Base-by-base conservation (phyloP, 2,888 invertebrate genomes). In the Ctena decussata region DNA sequence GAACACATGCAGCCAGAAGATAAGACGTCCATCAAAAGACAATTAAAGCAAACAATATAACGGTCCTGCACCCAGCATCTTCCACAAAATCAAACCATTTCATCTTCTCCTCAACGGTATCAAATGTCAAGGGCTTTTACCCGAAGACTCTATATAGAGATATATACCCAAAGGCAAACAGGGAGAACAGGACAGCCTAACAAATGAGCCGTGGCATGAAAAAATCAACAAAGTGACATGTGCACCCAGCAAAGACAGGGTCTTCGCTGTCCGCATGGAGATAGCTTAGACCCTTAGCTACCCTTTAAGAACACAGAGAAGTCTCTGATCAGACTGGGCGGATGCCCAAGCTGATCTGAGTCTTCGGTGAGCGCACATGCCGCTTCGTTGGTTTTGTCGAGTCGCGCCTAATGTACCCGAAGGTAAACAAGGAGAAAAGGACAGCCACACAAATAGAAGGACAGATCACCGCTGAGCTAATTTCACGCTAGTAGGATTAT, bases 401-500 rank as follows among this genome's bases (percentile, higher is more conserved):
- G n/a, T n/a, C n/a, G n/a, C n/a, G n/a, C n/a, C n/a, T n/a, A n/a
- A n/a, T n/a, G 35, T 65, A 65, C 65, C 65, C 65, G 35, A 35
- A 15, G 65, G 65, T 35, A n/a, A 30, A 30, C 65, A 35, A 21
- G 24, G 65, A 18, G 65, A 11, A 65, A n/a, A 65, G 65, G 65
- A 32, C 12, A 65, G 12, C 18, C 18, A 6, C 32, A 65, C 65
- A 65, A 35, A 24, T 57, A 24, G 57, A 57, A 65, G 27, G 65
- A 65, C 32, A 18, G 1, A 35, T 11, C 32, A 65, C 65, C 21
- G 21, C 65, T 65, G 65, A 65, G 65, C 65, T 65, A 65, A 65
- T 65, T 65, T 65, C 32, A 65, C 65, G 65, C 65, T 65, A 65
- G 65, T 12, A n/a, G 65, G 65, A 65, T 65, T 65, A 65, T 35